A percentile compares a stretch with the other conserved stretches of the same genome.
Conservation (phyloP, 2,888 invertebrate species). For the Synanthedon vespiformis region DNA sequence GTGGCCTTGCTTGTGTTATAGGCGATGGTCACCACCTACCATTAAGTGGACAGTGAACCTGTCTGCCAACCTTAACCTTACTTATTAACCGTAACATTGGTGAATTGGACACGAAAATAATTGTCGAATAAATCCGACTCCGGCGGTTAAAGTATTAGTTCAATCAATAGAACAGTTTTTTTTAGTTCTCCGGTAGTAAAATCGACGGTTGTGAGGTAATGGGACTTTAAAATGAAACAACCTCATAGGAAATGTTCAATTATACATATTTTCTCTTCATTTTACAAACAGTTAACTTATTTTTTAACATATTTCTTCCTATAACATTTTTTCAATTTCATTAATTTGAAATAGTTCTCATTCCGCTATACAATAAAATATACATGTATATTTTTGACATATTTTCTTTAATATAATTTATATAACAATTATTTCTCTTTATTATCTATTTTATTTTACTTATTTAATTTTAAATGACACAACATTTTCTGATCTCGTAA, state of each 20-base stretch:
- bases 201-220: too few species aligned
- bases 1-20: too few species aligned
- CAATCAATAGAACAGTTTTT: too few species aligned
- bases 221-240: constrained; percentile 39
- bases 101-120: too few species aligned
- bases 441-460: constrained; percentile 52
- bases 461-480: constrained; percentile 59
- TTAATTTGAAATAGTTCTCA: constrained; percentile 63
- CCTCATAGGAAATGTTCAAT: constrained; percentile 61
- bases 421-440: constrained; percentile 40
- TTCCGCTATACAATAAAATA: constrained; percentile 69
- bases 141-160: too few species aligned
- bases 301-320: constrained; percentile 56
- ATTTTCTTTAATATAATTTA: constrained; percentile 52
- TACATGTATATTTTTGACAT: constrained; percentile 58
- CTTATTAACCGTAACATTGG: too few species aligned
- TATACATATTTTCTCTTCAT: constrained; percentile 67
- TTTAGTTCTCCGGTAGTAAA: too few species aligned
- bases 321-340: constrained; percentile 67
- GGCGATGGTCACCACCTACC: too few species aligned
- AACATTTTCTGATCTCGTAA: constrained; percentile 48
- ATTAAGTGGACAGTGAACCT: too few species aligned
- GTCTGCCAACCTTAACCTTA: too few species aligned
- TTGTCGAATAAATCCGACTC: too few species aligned
- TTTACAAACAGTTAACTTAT: constrained; percentile 70